Percentiles rank a stretch among this genome's conserved stretches.
Conservation (phyloP, 2,888 invertebrate genomes). For the Catocala sponsa region DNA sequence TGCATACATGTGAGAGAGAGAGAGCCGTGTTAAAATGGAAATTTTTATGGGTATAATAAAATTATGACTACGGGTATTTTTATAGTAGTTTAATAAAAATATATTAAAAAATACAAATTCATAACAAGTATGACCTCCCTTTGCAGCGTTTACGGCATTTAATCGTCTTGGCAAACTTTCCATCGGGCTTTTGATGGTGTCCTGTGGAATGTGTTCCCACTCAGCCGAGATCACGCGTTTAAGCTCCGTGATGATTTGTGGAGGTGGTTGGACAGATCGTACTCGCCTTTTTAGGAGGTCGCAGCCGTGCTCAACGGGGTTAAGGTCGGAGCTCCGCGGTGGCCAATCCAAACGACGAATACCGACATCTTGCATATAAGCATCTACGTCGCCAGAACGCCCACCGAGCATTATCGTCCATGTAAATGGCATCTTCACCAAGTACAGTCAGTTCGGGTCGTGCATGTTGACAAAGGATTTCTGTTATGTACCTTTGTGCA, state of each 20-base stretch:
- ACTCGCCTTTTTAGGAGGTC: conserved; percentile 3
- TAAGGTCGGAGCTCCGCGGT: conserved; percentile 3
- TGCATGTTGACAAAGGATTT: conserved; percentile 15
- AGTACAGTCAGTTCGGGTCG: too few relatives aligned
- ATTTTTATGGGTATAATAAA: too few relatives aligned
- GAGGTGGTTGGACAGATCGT: not conserved
- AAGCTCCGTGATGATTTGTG: conserved; percentile 1
- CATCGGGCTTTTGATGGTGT: not conserved
- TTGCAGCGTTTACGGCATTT: not conserved
- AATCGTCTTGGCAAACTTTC: conserved; percentile 1
- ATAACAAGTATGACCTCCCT: conserved; percentile 1
- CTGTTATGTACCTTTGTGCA: conserved; percentile 24
- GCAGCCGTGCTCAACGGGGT: not conserved
- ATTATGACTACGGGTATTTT: too few relatives aligned
- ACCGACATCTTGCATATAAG: conserved; percentile 13
- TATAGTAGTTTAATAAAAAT: conserved; percentile 5
- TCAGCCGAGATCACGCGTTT: too few relatives aligned
- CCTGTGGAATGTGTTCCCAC: too few relatives aligned
- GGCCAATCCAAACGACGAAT: conserved; percentile 11
- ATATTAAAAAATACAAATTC: conserved; percentile 10
- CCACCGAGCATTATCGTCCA: conserved; percentile 18
- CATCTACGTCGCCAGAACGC: conserved; percentile 11
- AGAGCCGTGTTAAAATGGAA: too few relatives aligned
- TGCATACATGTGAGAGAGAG: too few relatives aligned
- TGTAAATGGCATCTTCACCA: conserved; percentile 4